Conservation (phyloP, 1,140 invertebrate genomes). For the Drosophila takahashii region DNA sequence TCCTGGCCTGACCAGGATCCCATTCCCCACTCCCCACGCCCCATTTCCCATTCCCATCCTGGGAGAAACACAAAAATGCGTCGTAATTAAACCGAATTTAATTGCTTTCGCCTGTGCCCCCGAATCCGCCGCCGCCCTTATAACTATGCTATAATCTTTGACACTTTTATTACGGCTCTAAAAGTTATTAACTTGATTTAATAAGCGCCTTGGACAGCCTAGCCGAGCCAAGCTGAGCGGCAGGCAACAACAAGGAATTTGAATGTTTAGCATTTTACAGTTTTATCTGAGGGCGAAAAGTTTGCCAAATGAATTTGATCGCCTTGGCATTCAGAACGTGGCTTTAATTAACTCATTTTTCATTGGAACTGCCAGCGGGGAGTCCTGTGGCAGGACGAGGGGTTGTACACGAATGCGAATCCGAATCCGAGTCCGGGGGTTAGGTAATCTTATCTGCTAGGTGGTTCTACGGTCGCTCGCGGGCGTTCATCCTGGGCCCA, state of each 20-base stretch:
- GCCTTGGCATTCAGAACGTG: slow-evolving; percentile 67
- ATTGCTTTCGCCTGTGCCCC: slow-evolving; percentile 65
- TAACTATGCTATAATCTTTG: slow-evolving; percentile 84
- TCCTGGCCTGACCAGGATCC: slow-evolving; percentile 13
- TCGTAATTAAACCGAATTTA: slow-evolving; percentile 82
- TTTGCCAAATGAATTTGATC: slow-evolving; percentile 73
- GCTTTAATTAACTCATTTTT: slow-evolving; percentile 85
- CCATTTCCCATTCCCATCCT: slow-evolving; percentile 11
- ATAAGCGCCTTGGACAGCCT: slow-evolving; percentile 69
- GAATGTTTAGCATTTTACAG: slow-evolving; percentile 69
- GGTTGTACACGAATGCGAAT: not conserved
- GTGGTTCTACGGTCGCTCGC: slow-evolving; percentile 36
- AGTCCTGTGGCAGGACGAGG: slow-evolving; percentile 9
- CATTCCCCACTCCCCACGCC: too few relatives aligned
- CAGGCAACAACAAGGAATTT: slow-evolving; percentile 26
- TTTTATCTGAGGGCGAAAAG: slow-evolving; percentile 62
- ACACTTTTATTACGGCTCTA: slow-evolving; percentile 83
- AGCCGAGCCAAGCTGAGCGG: not conserved
- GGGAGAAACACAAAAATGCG: slow-evolving; percentile 66
- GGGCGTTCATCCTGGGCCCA: slow-evolving; percentile 43
- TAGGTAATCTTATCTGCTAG: slow-evolving; percentile 71
- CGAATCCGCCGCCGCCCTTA: slow-evolving; percentile 30
- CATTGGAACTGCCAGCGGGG: slow-evolving; percentile 67
- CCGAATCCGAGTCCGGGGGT: slow-evolving; percentile 8
- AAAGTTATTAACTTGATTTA: slow-evolving; percentile 84